These are phyloP conservation scores for Camponotus fellah DNA, from an alignment of 2,888 invertebrate species.

Conservation along the genomic window DNA sequence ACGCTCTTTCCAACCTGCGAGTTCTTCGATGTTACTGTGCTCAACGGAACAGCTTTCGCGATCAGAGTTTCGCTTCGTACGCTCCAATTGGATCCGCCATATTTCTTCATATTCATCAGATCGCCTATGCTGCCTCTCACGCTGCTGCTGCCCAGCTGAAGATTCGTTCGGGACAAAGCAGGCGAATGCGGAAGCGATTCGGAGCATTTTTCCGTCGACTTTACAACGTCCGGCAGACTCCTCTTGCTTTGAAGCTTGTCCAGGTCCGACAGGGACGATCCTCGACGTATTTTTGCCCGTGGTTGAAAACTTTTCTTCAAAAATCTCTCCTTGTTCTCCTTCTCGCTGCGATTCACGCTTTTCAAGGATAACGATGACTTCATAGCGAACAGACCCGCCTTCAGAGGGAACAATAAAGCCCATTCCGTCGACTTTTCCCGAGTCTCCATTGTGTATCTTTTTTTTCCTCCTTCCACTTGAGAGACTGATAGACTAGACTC, in stretches of 20 bases:
- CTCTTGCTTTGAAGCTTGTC: slow-evolving; percentile 87
- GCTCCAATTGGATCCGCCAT: slow-evolving; percentile 91
- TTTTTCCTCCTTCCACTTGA: neutral
- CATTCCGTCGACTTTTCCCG: slow-evolving; percentile 87
- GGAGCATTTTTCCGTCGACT: slow-evolving; percentile 86
- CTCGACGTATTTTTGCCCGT: slow-evolving; percentile 88
- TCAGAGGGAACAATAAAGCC: slow-evolving; percentile 88
- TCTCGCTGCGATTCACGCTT: slow-evolving; percentile 79
- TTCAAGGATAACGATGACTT: slow-evolving; percentile 86
- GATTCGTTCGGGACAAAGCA: slow-evolving; percentile 86
- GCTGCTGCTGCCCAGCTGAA: slow-evolving; percentile 77
- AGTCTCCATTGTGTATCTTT: slow-evolving; percentile 79
- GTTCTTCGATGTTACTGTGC: slow-evolving; percentile 89
- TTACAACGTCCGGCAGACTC: slow-evolving; percentile 86
- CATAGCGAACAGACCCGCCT: slow-evolving; percentile 88
- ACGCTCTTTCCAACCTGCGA: slow-evolving; percentile 83
- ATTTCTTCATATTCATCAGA: slow-evolving; percentile 92
- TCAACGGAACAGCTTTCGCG: slow-evolving; percentile 91
- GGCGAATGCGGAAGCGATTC: slow-evolving; percentile 87
- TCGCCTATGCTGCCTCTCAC: slow-evolving; percentile 91
- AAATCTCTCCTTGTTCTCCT: slow-evolving; percentile 76
- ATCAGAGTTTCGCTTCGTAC: slow-evolving; percentile 91
- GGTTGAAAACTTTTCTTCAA: slow-evolving; percentile 67
- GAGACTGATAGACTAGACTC: slow-evolving; percentile 19
- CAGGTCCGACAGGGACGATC: slow-evolving; percentile 91